Evolutionary conservation across 1,140 invertebrate genomes (phyloP).

Genomic region (Ectropis grisescens): DNA sequence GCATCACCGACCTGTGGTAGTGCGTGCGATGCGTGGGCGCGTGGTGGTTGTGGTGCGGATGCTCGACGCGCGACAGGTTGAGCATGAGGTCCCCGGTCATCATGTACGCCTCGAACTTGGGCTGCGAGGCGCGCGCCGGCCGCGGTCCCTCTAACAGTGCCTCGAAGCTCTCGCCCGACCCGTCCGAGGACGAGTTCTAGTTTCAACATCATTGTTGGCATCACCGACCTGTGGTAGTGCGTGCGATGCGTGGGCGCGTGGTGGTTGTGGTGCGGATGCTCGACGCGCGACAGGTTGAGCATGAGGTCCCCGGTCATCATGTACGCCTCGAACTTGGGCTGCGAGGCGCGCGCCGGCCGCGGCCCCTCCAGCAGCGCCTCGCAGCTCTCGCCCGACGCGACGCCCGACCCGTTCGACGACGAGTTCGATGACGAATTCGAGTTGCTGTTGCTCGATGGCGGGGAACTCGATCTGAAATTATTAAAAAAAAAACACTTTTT

Average conservation of each 20-base stretch:
- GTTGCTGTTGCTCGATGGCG: slow-evolving; percentile 39
- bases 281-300: slow-evolving; percentile 87
- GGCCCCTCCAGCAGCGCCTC: slow-evolving; percentile 37
- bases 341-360: slow-evolving; percentile 29
- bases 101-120: slow-evolving; percentile 91
- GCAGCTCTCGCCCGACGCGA: slow-evolving; percentile 52
- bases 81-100: slow-evolving; percentile 97
- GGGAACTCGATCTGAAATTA: slow-evolving; percentile 30
- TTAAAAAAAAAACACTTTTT: no score
- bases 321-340: slow-evolving; percentile 86
- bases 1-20: no score
- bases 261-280: slow-evolving; percentile 57
- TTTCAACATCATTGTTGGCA: no score
- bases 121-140: slow-evolving; percentile 33
- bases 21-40: slow-evolving; percentile 54
- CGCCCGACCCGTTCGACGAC: slow-evolving; percentile 51
- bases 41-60: slow-evolving; percentile 54
- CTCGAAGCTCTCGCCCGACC: slow-evolving; percentile 55
- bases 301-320: slow-evolving; percentile 98
- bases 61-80: slow-evolving; percentile 84
- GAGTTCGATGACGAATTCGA: slow-evolving; percentile 50
- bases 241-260: slow-evolving; percentile 54
- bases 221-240: slow-evolving; percentile 49
- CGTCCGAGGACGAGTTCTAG: no score
- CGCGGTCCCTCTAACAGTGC: slow-evolving; percentile 35